phyloP scores from a whole-genome alignment of 2,888 invertebrate genomes.

The Odontocerum albicorne region DNA sequence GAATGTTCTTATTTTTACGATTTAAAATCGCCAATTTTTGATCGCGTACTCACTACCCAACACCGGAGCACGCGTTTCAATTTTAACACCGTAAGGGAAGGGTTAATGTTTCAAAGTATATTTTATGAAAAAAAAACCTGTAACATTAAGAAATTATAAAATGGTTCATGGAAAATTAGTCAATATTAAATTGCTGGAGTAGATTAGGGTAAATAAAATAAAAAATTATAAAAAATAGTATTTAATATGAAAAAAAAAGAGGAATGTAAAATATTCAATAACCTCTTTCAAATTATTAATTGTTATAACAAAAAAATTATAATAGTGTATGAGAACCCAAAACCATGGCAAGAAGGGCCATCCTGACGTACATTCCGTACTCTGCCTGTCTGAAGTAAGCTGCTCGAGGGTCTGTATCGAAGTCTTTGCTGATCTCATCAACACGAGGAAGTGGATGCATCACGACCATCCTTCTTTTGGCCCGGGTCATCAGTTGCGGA shows the following conservation, averaged over 20 bases:
- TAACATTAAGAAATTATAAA: no score
- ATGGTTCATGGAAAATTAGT: no score
- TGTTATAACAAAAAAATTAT: constrained; percentile 20
- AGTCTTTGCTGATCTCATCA: constrained; percentile 91
- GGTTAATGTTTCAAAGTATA: no score
- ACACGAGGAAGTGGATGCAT: constrained; percentile 97
- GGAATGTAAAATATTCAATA: background rate
- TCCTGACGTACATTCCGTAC: constrained; percentile 96
- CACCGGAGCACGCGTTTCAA: no score
- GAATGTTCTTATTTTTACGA: no score
- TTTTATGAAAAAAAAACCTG: no score
- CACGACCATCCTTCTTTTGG: constrained; percentile 92
- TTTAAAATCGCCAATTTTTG: no score
- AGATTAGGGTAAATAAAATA: background rate
- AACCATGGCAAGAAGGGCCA: constrained; percentile 94
- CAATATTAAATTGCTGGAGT: no score
- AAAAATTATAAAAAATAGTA: background rate
- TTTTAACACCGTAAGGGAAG: no score
- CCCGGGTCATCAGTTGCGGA: constrained; percentile 92
- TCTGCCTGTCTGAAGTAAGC: constrained; percentile 99
- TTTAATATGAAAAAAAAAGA: background rate
- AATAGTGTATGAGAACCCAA: constrained; percentile 56
- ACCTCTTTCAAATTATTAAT: no score
- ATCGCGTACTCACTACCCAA: no score
- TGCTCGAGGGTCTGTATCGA: constrained; percentile 95